Base-by-base conservation (phyloP, 1,140 invertebrate species). In the Drosophila auraria region DNA sequence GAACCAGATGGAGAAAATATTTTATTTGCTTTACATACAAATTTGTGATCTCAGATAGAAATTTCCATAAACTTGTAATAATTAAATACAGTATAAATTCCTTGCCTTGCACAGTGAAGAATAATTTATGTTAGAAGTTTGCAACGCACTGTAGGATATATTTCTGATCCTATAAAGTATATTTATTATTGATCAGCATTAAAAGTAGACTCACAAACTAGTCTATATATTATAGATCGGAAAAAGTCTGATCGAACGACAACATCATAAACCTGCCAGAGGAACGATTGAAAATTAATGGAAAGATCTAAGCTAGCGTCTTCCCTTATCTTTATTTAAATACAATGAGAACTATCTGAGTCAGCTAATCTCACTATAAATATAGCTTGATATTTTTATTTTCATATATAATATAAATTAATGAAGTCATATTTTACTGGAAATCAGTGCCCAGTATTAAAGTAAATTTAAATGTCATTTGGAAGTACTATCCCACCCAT, bases 401-500 rank as follows among this genome's bases (percentile, higher is more conserved):
- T 36, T 14, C 12, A 36, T 23, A 14, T 17, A 15, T 23, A 51
- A n/a, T 12, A 51, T 5, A 20, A 38, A 14, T 15, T 56, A 56
- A 9, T 38, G 33, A 7, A 20, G 9, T 56, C 53, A 62, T 53
- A 51, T 36, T 20, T 20, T 30, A 63, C 15, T 30, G 20, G 17
- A 36, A 56, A 56, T 15, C 25, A 65, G 5, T 51, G 50, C 61
- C 36, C 15, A 66, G 42, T 15, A 25, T n/a, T 33, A 7, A 45
- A 65, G 57, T 36, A 17, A 38, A 23, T 20, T 66, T 8, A 36
- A 33, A 36, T 53, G 7, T 20, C 27, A 62, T 25, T 65, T n/a
- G n/a, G 42, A 53, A 54, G 63, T 70, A 56, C 64, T 45, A 68
- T 68, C 40, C 49, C 63, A 68, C 38, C 62, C 40, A 68, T 68